A percentile compares a stretch with the other conserved stretches of the same genome.
Evolutionary conservation across 2,888 invertebrate species (phyloP).

Genomic region (Dasypolia templi): DNA sequence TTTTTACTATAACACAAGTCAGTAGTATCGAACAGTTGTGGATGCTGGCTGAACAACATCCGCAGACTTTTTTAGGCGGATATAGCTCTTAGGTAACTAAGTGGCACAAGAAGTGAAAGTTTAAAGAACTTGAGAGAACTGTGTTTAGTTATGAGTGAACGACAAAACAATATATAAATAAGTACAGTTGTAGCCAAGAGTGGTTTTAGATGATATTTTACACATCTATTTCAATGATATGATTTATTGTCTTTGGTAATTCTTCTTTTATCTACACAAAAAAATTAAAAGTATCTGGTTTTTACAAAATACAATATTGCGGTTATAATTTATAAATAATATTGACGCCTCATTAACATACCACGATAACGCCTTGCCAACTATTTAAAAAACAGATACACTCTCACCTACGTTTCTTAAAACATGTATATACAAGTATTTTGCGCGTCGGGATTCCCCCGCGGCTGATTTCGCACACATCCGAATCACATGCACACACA

Average conservation of each 20-base stretch:
- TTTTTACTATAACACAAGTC: not conserved
- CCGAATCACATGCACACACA: slow-evolving; percentile 48
- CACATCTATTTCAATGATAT: not conserved
- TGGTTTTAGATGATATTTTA: not conserved
- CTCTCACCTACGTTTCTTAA: slow-evolving; percentile 64
- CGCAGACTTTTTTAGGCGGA: not conserved
- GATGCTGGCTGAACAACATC: not conserved
- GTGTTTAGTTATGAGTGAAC: slow-evolving; percentile 16
- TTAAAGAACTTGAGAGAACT: slow-evolving; percentile 6
- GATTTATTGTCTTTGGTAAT: not conserved
- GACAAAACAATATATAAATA: slow-evolving; percentile 14
- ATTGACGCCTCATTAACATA: slow-evolving; percentile 11
- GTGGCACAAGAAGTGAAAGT: slow-evolving; percentile 40
- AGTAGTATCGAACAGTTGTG: not conserved
- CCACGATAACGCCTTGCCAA: slow-evolving; percentile 18
- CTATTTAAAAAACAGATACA: slow-evolving; percentile 31
- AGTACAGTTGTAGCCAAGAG: not conserved
- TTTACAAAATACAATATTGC: slow-evolving; percentile 11
- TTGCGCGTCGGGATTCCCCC: slow-evolving; percentile 84
- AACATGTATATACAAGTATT: slow-evolving; percentile 56
- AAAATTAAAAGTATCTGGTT: not conserved
- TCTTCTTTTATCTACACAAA: not conserved
- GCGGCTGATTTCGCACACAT: slow-evolving; percentile 64
- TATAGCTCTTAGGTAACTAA: slow-evolving; percentile 34
- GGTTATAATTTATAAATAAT: slow-evolving; percentile 3